Conservation (phyloP, 1,140 invertebrate species). For the Muscidifurax raptorellus region DNA sequence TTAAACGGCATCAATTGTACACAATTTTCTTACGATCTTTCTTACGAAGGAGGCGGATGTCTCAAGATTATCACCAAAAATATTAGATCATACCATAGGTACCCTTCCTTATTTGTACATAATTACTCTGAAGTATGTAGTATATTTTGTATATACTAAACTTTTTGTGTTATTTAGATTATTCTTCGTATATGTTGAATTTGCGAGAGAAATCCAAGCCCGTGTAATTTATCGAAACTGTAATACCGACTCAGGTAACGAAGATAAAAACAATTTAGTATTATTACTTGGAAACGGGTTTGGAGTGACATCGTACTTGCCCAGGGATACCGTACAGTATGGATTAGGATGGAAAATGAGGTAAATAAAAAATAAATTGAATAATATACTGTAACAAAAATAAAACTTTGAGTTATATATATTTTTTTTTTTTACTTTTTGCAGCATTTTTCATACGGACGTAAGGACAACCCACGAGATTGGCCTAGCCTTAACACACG, state of each 20-base stretch:
- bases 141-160: neutral
- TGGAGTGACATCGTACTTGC: conserved; percentile 56
- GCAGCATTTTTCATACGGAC: conserved; percentile 64
- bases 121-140: neutral
- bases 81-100: conserved; percentile 66
- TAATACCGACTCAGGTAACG: conserved; percentile 22
- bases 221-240: conserved; percentile 60
- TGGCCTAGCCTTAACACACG: conserved; percentile 61
- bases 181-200: conserved; percentile 65
- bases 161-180: conserved; percentile 58
- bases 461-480: conserved; percentile 67
- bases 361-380: conserved; percentile 58
- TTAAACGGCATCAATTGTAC: conserved; percentile 59
- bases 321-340: conserved; percentile 57
- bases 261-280: conserved; percentile 52
- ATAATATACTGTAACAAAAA: conserved; percentile 2
- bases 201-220: conserved; percentile 63
- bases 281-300: conserved; percentile 64
- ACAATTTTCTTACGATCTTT: conserved; percentile 63
- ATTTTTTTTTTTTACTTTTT: conserved; percentile 33
- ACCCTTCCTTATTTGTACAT: conserved; percentile 27
- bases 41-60: conserved; percentile 71
- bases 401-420: neutral
- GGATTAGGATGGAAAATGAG: conserved; percentile 65
- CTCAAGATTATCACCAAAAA: conserved; percentile 67